Conservation (phyloP, 2,113 vertebrate genomes). For the Aptenodytes forsteri region DNA sequence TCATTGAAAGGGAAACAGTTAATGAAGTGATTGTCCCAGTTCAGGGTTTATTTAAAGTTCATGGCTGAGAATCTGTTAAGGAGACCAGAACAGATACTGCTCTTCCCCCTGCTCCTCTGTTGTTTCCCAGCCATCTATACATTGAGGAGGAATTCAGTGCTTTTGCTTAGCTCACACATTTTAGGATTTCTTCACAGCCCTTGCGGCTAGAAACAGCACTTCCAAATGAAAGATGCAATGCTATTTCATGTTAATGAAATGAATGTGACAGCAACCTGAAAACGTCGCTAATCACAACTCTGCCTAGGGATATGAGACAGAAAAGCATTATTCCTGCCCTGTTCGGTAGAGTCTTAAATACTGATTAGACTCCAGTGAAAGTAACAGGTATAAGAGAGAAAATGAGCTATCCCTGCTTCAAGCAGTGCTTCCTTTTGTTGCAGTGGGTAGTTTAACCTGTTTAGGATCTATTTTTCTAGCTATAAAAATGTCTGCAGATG, state of each 20-base stretch:
- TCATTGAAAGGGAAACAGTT: neutral
- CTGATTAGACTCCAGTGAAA: neutral
- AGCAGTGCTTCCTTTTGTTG: neutral
- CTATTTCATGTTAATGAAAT: neutral
- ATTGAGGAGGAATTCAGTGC: neutral
- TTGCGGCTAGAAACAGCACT: neutral
- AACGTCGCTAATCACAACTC: neutral
- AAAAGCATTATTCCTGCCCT: neutral
- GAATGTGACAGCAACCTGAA: slow-evolving; percentile 20
- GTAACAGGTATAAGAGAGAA: neutral
- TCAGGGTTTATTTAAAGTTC: neutral
- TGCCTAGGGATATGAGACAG: neutral
- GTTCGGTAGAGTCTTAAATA: neutral
- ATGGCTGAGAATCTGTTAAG: neutral
- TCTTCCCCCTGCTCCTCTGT: neutral
- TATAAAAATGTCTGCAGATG: neutral
- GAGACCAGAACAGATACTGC: neutral
- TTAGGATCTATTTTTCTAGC: neutral
- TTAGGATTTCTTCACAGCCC: neutral
- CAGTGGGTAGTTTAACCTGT: neutral
- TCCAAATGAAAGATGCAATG: neutral
- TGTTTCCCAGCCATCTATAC: neutral
- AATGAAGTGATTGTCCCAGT: neutral
- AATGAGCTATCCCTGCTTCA: neutral
- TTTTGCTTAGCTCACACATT: neutral